Percentiles rank a stretch among this genome's conserved stretches.
These are phyloP conservation scores for Nomada flava DNA, from an alignment of 2,888 invertebrate genomes.

Conservation along the genomic window DNA sequence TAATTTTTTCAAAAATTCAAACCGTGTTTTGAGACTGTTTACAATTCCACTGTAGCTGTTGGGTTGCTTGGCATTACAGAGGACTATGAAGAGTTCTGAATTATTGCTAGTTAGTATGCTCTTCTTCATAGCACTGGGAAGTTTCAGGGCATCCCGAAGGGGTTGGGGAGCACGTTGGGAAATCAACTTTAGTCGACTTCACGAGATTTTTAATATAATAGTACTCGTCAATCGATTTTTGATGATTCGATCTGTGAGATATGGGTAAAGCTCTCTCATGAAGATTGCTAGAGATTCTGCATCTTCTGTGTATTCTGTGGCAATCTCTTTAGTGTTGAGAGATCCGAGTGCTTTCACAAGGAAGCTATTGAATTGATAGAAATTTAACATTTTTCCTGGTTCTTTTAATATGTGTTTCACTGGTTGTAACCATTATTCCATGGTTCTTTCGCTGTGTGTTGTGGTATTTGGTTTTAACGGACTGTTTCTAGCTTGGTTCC, in stretches of 20 bases:
- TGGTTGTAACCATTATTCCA: not conserved
- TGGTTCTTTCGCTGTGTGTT: not conserved
- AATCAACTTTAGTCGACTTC: not conserved
- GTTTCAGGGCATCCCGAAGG: too few relatives aligned
- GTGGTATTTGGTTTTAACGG: not conserved
- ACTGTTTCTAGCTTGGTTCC: not conserved
- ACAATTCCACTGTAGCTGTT: not conserved
- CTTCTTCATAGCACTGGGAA: too few relatives aligned
- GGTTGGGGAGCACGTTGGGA: too few relatives aligned
- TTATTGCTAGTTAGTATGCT: too few relatives aligned
- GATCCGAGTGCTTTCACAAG: not conserved
- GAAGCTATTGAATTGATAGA: constrained; percentile 4
- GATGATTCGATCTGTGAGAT: not conserved
- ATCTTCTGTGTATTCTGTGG: not conserved
- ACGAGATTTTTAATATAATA: not conserved
- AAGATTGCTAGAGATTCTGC: not conserved
- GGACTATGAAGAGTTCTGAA: too few relatives aligned
- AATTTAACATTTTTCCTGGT: not conserved
- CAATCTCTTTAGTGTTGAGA: not conserved
- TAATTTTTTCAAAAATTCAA: not conserved
- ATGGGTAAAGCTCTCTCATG: not conserved
- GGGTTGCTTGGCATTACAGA: too few relatives aligned
- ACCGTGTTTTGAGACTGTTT: not conserved
- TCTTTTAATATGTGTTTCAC: not conserved
- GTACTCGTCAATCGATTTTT: constrained; percentile 1